Base-by-base conservation (phyloP, 2,888 invertebrate genomes). In the Agriopis marginaria region DNA sequence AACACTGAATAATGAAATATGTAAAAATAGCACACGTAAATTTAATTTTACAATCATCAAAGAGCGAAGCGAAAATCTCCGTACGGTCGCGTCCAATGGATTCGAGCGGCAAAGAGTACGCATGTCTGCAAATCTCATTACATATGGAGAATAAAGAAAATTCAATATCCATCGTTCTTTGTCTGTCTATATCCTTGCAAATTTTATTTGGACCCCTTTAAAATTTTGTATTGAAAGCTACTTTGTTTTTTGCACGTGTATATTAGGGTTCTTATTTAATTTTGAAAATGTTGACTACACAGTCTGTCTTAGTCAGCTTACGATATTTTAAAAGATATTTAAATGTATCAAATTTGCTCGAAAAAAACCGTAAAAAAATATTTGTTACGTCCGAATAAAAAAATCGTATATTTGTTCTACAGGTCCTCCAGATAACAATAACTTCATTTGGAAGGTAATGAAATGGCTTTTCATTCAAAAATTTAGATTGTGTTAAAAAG, bases 41-140 rank as follows among this genome's bases (percentile, higher is more conserved):
- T 68, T 73, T 65, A 66, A 73, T 73, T 84, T 77, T 82, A 79
- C 75, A 79, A 82, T 85, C 84, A 87, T 88, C 86, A 88, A 89
- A 89, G 83, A 80, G 82, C 78, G 80, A 82, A 83, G 80, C 84
- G 17, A 84, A 86, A 85, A 85, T 86, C 83, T 79, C 76, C 75
- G 77, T 80, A 75, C 47, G 50, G 50, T 55, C 44, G 61, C 82
- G 79, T 76, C 79, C 74, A 75, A 79, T 68, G 82, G 83, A 83
- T 83, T 83, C 80, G 77, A 82, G 82, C 82, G 80, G 80, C 79
- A 82, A 85, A 86, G 83, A 81, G 86, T 82, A 87, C 88, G 86
- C 87, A 83, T 89, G 86, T 89, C 85, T 85, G 79, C 83, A 90
- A 90, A 89, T 91, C 89, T 87, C 84, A 90, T 89, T 90, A 89